Conservation (phyloP, 2,113 vertebrate genomes). For the Platichthys flesus region DNA sequence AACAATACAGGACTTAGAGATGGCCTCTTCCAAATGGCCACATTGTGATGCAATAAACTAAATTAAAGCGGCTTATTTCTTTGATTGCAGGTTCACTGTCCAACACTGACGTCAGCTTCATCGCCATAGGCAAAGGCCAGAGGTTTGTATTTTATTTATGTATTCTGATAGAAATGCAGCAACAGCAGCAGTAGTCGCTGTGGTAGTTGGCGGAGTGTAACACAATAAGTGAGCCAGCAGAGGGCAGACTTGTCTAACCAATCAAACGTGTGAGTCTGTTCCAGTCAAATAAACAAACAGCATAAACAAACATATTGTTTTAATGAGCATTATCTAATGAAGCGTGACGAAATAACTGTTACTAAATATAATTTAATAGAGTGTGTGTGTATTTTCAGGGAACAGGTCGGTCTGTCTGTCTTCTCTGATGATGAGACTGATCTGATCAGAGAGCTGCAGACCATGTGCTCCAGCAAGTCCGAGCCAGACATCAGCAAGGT, state of each 20-base stretch:
- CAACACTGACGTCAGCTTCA: constrained; percentile 81
- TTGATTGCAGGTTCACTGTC: constrained; percentile 82
- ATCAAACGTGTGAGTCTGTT: background rate
- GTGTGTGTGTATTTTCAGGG: constrained; percentile 32
- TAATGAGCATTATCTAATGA: background rate
- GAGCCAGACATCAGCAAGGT: constrained; percentile 98
- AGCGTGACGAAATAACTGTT: background rate
- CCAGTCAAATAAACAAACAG: background rate
- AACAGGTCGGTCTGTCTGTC: constrained; percentile 75
- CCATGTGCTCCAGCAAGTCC: constrained; percentile 95
- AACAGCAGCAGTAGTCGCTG: background rate
- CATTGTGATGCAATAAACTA: too few species aligned
- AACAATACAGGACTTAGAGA: too few species aligned
- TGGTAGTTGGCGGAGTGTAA: background rate
- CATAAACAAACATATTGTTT: background rate
- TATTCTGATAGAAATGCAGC: background rate
- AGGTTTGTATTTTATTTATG: constrained; percentile 47
- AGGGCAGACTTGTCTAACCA: constrained; percentile 7
- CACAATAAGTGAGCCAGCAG: constrained; percentile 24
- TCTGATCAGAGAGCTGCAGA: constrained; percentile 91
- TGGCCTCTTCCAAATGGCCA: too few species aligned
- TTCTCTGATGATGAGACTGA: constrained; percentile 91
- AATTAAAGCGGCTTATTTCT: background rate
- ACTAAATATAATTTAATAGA: background rate
- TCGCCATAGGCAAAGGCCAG: constrained; percentile 70